A percentile compares a stretch with the other conserved stretches of the same genome.
phyloP scores from a whole-genome alignment of 2,888 invertebrate species.

The Alloplasta piceator region DNA sequence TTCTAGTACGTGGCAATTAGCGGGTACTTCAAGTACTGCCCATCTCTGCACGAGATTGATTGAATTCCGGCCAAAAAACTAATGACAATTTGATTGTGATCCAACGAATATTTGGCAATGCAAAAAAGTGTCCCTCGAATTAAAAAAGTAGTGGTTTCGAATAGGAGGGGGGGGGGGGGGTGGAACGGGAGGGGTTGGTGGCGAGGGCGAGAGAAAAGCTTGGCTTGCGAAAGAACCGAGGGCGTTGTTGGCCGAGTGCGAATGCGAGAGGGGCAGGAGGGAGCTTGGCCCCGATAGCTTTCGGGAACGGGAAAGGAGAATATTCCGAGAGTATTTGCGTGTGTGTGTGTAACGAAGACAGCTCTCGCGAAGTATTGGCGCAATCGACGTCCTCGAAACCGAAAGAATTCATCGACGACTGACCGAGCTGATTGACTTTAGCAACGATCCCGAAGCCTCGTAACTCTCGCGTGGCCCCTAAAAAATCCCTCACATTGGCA shows the following conservation, averaged over 20 bases:
- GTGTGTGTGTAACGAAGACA: constrained; percentile 24
- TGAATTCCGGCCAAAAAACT: constrained; percentile 19
- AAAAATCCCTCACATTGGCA: constrained; percentile 35
- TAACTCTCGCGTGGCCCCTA: constrained; percentile 50
- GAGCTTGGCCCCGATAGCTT: constrained; percentile 63
- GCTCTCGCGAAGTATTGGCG: constrained; percentile 56
- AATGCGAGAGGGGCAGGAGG: constrained; percentile 60
- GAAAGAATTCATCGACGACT: constrained; percentile 74
- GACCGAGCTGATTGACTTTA: constrained; percentile 59
- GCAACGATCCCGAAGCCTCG: constrained; percentile 56
- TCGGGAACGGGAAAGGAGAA: constrained; percentile 60
- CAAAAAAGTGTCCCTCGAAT: constrained; percentile 49
- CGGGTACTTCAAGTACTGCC: no score
- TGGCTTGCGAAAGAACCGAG: constrained; percentile 58
- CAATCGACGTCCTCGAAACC: constrained; percentile 82
- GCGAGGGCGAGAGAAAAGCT: constrained; percentile 65
- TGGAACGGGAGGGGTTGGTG: constrained; percentile 39
- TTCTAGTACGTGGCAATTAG: no score
- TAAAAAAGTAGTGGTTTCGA: constrained; percentile 41
- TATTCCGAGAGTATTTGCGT: no score
- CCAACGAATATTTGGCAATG: constrained; percentile 65
- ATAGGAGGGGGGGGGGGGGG: no score
- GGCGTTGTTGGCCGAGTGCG: constrained; percentile 59
- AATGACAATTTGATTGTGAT: constrained; percentile 51
- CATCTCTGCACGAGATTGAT: constrained; percentile 11